A percentile compares a stretch with the other conserved stretches of the same genome.
phyloP scores from a whole-genome alignment of 2,113 vertebrate species.

The Eulemur rufifrons region DNA sequence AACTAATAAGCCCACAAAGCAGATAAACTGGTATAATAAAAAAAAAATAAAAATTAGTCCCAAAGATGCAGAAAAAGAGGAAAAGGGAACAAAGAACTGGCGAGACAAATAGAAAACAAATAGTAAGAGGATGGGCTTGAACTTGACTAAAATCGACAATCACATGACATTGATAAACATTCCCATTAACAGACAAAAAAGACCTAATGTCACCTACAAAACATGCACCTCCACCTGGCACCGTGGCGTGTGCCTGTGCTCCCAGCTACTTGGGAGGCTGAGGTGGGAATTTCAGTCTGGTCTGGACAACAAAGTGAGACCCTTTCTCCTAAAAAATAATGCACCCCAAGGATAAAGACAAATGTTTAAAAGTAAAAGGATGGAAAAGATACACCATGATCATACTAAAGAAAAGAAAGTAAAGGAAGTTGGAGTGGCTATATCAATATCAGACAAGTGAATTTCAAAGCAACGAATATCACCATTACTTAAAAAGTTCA shows the following conservation, averaged over 20 bases:
- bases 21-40: neutral
- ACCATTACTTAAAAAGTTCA: neutral
- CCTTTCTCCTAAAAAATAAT: too few relatives aligned
- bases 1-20: neutral
- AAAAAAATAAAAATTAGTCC: neutral
- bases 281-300: too few relatives aligned
- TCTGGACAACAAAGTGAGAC: too few relatives aligned
- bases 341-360: neutral
- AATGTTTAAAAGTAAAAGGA: neutral
- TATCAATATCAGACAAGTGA: neutral
- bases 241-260: too few relatives aligned
- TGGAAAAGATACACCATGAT: fast-evolving
- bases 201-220: fast-evolving
- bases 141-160: neutral
- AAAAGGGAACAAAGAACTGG: neutral
- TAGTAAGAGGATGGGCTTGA: neutral
- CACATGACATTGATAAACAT: neutral
- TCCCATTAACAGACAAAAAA: neutral
- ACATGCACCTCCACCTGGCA: too few relatives aligned
- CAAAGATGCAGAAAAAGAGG: neutral
- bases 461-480: neutral
- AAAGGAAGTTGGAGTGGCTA: neutral
- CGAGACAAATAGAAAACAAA: neutral
- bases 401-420: neutral
- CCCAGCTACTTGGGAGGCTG: too few relatives aligned